Evolutionary conservation across 1,140 invertebrate genomes (phyloP), one percentile per base, ranked within the genome.

Genomic region (Tribolium castaneum): DNA sequence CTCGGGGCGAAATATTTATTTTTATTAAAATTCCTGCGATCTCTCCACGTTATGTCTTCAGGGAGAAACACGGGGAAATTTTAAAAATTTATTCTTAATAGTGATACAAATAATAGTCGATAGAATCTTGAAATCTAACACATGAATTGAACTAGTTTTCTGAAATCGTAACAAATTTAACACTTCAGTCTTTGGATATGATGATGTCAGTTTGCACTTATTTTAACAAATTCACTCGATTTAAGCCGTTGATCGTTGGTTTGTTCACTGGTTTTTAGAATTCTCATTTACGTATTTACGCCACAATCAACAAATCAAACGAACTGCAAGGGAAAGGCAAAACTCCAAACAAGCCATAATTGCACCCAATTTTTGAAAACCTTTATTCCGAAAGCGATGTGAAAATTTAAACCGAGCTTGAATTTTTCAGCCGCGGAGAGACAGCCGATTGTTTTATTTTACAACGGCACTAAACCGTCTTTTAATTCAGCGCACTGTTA

Each of bases 121-220:
- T 66, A 66, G 30, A 66, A 39, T 66, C 25, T 66, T 34, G n/a
- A 66, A 66, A 13, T 16, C 25, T 66, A 66, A 66, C 59, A 66
- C 59, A 66, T 66, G 19, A 39, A 52, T 73, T 73, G 39, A 73
- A 73, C 71, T 73, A 73, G 51, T 30, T 50, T 72, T 73, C 30
- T 54, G 49, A 73, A 73, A 50, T 73, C 9, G 71, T 73, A 73
- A 73, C 71, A 73, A 73, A 73, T 51, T 73, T 54, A 73, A 73
- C 71, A 73, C 71, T 73, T 78, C 77, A 78, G 77, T 78, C 77
- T 78, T 78, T 74, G 56, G 77, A 78, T 78, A 78, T 78, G 77
- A 72, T 66, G 66, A 72, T 77, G 59, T 62, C 6, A n/a, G 16
- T 72, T 72, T 12, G 71, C 50, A 73, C 71, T 30, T 50, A 73